A percentile compares a stretch with the other conserved stretches of the same genome.
Evolutionary conservation across 1,140 invertebrate genomes (phyloP).

Genomic region (Pteromalus puparum): DNA sequence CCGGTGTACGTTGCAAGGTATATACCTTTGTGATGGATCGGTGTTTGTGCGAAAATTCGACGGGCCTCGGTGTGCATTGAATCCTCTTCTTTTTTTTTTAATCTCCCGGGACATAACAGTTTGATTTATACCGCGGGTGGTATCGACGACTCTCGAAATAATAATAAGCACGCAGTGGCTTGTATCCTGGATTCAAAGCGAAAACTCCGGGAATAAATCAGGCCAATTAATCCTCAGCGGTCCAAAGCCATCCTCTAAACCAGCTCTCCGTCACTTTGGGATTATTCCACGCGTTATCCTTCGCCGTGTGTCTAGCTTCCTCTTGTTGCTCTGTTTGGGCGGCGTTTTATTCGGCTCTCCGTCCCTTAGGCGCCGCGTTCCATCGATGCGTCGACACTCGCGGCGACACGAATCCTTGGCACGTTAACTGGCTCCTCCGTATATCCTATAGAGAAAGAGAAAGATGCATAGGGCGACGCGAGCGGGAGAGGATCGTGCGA

Average conservation of each 20-base stretch:
- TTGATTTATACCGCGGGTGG: neutral
- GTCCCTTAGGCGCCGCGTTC: conserved; percentile 48
- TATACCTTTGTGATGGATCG: neutral
- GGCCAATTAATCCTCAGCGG: conserved; percentile 11
- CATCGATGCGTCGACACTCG: conserved; percentile 56
- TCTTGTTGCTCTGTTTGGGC: conserved; percentile 2
- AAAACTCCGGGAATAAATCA: conserved; percentile 17
- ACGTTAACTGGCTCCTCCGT: conserved; percentile 38
- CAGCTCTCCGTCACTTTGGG: neutral
- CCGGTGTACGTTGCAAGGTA: conserved; percentile 3
- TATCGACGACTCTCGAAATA: conserved; percentile 11
- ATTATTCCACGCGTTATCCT: neutral
- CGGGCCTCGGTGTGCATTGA: neutral
- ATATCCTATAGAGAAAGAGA: conserved; percentile 22
- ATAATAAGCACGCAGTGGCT: neutral
- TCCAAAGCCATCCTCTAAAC: conserved; percentile 25
- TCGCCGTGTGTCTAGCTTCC: neutral
- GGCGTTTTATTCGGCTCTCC: conserved; percentile 38
- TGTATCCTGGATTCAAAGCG: neutral
- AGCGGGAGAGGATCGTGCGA: conserved; percentile 56
- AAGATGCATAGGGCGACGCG: conserved; percentile 4
- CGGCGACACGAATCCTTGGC: conserved; percentile 47
- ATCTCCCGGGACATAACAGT: neutral
- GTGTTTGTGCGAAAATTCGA: conserved; percentile 10
- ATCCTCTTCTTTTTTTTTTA: neutral